Percentiles rank a stretch among this genome's conserved stretches.
Evolutionary conservation across 2,888 invertebrate genomes (phyloP).

Genomic region (Aplocera efformata): DNA sequence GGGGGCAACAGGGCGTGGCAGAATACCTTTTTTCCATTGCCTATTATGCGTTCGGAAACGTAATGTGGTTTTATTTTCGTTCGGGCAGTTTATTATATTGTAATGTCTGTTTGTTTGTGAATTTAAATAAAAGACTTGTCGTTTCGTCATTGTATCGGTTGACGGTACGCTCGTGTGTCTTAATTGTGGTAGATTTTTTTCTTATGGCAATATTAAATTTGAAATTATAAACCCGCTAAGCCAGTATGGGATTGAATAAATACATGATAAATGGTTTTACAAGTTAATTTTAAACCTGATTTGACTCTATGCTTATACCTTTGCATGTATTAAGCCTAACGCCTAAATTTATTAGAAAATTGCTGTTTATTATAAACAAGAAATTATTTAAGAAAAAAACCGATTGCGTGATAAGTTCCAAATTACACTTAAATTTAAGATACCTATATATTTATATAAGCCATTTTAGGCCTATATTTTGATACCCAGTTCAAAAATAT

Average conservation of each 20-base stretch:
- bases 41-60: constrained; percentile 50
- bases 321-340: no score
- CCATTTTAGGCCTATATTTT: no score
- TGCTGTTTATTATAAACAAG: no score
- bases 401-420: no score
- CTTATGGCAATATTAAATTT: background rate
- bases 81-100: constrained; percentile 66
- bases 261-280: constrained; percentile 1
- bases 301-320: no score
- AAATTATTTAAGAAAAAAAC: no score
- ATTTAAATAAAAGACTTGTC: constrained; percentile 56
- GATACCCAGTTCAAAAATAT: no score
- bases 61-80: constrained; percentile 52
- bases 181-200: constrained; percentile 41
- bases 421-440: no score
- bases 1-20: constrained; percentile 46
- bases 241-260: constrained; percentile 7
- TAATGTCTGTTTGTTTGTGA: constrained; percentile 63
- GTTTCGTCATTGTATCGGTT: constrained; percentile 51
- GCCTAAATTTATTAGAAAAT: no score
- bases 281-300: no score
- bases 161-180: constrained; percentile 42
- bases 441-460: background rate
- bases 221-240: constrained; percentile 6
- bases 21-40: constrained; percentile 46